phyloP scores from a whole-genome alignment of 2,888 invertebrate species.

The Cactoblastis cactorum region DNA sequence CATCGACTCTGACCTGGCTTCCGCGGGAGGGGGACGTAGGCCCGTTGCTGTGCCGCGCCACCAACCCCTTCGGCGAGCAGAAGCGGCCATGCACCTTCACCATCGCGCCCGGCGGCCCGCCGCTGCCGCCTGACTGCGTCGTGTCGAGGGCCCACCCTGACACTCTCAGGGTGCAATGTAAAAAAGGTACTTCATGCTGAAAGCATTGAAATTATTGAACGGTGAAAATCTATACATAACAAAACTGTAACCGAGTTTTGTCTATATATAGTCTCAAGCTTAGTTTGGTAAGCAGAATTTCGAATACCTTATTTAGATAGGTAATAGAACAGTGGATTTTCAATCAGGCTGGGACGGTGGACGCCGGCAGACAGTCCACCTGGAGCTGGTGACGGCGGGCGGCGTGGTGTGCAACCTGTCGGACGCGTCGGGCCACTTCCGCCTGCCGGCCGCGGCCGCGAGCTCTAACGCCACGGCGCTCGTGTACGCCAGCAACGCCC shows the following conservation, averaged over 20 bases:
- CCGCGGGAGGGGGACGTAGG: conserved; percentile 48
- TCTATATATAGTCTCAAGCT: too few species aligned
- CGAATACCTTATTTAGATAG: too few species aligned
- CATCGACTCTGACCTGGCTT: conserved; percentile 53
- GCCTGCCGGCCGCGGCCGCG: conserved; percentile 35
- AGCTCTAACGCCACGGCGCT: conserved; percentile 44
- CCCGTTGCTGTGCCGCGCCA: conserved; percentile 48
- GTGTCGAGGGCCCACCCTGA: conserved; percentile 35
- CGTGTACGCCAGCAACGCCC: conserved; percentile 44
- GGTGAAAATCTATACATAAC: too few species aligned
- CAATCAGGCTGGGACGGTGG: conserved; percentile 61
- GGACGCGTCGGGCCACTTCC: conserved; percentile 46
- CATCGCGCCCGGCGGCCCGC: conserved; percentile 44
- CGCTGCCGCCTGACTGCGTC: conserved; percentile 44
- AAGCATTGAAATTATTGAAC: too few species aligned
- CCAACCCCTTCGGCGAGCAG: conserved; percentile 57
- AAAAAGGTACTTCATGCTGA: conserved; percentile 53
- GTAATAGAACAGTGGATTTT: too few species aligned
- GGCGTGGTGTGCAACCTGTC: conserved; percentile 42
- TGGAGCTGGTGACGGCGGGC: conserved; percentile 38
- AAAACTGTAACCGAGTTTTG: too few species aligned
- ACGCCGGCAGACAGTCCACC: conserved; percentile 46
- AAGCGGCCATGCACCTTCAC: conserved; percentile 47
- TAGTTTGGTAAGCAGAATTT: too few species aligned
- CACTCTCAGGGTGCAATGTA: conserved; percentile 42